Base-by-base conservation (phyloP, 2,113 vertebrate species). In the Lontra canadensis region DNA sequence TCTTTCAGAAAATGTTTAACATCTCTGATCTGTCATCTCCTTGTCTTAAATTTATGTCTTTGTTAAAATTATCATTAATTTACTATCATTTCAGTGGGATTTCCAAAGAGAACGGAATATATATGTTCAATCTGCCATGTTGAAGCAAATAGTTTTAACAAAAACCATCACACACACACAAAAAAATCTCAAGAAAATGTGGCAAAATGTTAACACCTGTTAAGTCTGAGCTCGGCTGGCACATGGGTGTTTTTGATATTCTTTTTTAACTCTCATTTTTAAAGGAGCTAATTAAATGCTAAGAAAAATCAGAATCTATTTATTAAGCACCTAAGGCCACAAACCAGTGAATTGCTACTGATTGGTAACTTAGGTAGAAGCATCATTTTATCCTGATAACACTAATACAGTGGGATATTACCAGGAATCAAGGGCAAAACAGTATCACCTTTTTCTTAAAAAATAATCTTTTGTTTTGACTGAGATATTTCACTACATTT, bases 281-380 rank as follows among this genome's bases (percentile, higher is more conserved):
- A 84, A 87, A 96, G 69, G 44, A 42, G 76, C 63, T 87, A 96
- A 94, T 74, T 93, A 65, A 78, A 89, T 84, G 78, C 97, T 87
- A 95, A 61, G 59, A 94, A 96, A 95, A 96, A 82, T 97, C 61
- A 90, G 59, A 96, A 88, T 96, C 44, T 65, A 94, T 69, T 92
- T 94, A 87, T 92, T 96, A 97, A 94, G 36, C 76, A 80, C 17
- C 3, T 65, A 61, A 83, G n/a, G 71, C 63, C 55, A 95, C 61
- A 97, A 95, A 85, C 65, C 61, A 91, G 63, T 84, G 91, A 97
- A 84, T 78, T 86, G 9, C 10, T 90, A 93, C 78, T 95, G 96
- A 95, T 31, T 92, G 67, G 15, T 71, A 85, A 57, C 59, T 93
- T 74, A 92, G 21, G 7, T 1, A 59, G 59, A 94, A 89, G 23